phyloP scores from a whole-genome alignment of 2,113 vertebrate genomes.

The Eonycteris spelaea region DNA sequence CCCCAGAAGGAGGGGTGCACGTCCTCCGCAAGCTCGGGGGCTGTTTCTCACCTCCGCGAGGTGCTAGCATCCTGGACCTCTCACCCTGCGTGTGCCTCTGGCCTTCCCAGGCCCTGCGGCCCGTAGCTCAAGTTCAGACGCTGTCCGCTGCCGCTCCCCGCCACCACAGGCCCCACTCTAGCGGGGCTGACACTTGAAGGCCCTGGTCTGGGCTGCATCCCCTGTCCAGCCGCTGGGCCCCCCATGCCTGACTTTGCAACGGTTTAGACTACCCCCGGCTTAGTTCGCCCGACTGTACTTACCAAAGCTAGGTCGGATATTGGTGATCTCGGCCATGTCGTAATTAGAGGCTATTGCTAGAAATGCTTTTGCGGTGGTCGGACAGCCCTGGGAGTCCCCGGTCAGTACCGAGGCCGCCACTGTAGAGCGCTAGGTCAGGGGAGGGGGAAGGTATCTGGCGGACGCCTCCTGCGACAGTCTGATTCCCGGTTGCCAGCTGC shows the following conservation, averaged over 20 bases:
- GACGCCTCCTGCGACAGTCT: constrained; percentile 54
- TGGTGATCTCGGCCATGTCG: constrained; percentile 85
- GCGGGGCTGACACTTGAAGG: not conserved
- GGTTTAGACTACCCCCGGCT: not conserved
- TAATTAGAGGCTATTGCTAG: constrained; percentile 48
- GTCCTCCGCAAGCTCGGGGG: not conserved
- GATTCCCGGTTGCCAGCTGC: constrained; percentile 49
- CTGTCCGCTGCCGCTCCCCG: not conserved
- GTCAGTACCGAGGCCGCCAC: constrained; percentile 10
- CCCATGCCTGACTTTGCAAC: not conserved
- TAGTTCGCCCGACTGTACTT: constrained; percentile 64
- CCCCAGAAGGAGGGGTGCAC: constrained; percentile 39
- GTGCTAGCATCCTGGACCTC: not conserved
- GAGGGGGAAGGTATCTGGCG: constrained; percentile 13
- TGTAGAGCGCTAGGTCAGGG: constrained; percentile 11
- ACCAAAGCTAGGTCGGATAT: constrained; percentile 82
- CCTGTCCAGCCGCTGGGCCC: not conserved
- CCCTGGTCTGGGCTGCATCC: not conserved
- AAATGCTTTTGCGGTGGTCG: constrained; percentile 34
- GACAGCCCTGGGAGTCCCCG: constrained; percentile 14
- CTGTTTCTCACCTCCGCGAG: constrained; percentile 39
- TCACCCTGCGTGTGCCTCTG: not conserved
- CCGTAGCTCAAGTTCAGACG: not conserved
- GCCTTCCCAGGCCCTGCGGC: not conserved
- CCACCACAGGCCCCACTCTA: not conserved